Evolutionary conservation across 2,797 vertebrate genomes (phyloP), one percentile per base, ranked within the genome.

Genomic region (Fringilla coelebs): DNA sequence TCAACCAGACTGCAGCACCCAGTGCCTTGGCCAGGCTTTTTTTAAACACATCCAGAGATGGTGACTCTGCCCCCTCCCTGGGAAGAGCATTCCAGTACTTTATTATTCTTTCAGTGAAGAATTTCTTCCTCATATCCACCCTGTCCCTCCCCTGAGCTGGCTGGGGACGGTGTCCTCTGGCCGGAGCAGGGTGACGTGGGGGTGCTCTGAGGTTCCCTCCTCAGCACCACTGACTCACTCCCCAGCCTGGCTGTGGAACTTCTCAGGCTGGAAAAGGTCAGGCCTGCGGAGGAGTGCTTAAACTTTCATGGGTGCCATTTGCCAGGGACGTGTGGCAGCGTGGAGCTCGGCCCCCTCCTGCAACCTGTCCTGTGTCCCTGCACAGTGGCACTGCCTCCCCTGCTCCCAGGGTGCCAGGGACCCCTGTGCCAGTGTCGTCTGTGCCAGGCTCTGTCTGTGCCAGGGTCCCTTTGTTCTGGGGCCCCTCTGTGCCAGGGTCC

Each of bases 261-360:
- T 16, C 38, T 14, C 49, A 26, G 1, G 40, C 81, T 71, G 73
- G 17, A 82, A 93, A 73, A 88, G 81, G 58, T 90, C 95, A 89
- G 77, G 76, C 89, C 91, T 90, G 86, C 13, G 29, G 83, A 91
- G 95, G 54, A 13, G 10, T 32, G 41, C 90, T 96, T 95, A 89
- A 95, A 91, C 49, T 66, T 93, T 95, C 73, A 80, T 34, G 75
- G 71, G 84, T 79, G 90, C 70, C 28, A 81, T 96, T 93, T 96
- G 85, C 31, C 80, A 51, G 63, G 65, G 58, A 76, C 7, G 68
- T 46, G 36, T 36, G 28, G 73, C 86, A 83, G 22, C 21, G 41
- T 32, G 49, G 95, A 66, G 63, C 61, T 63, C 18, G 2, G 31
- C 88, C 22, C 55, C 83, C 70, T 38, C 28, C 51, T 22, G 3